A percentile compares a stretch with the other conserved stretches of the same genome.
phyloP scores from a whole-genome alignment of 2,888 invertebrate species.

The Tupiocoris notatus region DNA sequence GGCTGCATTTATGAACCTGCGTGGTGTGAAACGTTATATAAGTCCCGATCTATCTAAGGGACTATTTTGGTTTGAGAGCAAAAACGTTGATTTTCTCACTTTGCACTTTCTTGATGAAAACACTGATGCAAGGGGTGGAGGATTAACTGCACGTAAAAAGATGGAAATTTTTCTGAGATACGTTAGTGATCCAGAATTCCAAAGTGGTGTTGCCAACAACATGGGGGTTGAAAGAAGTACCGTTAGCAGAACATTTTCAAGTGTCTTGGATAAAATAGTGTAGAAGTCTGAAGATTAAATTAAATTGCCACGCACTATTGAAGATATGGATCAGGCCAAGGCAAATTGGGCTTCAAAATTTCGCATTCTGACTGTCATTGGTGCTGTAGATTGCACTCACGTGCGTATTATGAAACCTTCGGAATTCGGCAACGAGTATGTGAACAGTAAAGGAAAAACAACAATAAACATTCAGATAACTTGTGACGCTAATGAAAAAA shows the following conservation, averaged over 20 bases:
- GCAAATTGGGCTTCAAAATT: too few relatives aligned
- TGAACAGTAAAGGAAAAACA: too few relatives aligned
- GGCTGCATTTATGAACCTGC: too few relatives aligned
- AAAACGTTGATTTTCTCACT: not conserved
- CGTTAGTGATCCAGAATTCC: not conserved
- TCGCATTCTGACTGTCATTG: too few relatives aligned
- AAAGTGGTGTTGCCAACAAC: conserved; percentile 10
- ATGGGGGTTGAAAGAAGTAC: conserved; percentile 12
- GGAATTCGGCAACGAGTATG: too few relatives aligned
- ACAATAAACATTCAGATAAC: too few relatives aligned
- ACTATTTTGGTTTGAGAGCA: not conserved
- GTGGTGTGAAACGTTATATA: not conserved
- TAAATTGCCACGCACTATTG: not conserved
- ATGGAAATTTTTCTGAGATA: not conserved
- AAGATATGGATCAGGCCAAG: too few relatives aligned
- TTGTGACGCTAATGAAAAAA: too few relatives aligned
- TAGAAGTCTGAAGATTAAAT: too few relatives aligned
- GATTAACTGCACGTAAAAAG: not conserved
- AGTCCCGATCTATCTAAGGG: not conserved
- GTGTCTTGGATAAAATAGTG: conserved; percentile 9
- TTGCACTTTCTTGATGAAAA: not conserved
- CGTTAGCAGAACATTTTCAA: conserved; percentile 10
- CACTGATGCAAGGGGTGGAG: not conserved
- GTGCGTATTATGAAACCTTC: too few relatives aligned
- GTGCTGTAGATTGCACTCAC: too few relatives aligned